A percentile compares a stretch with the other conserved stretches of the same genome.
These are phyloP conservation scores for Tiaroga cobitis DNA, from an alignment of 2,797 vertebrate genomes.

Conservation along the genomic window DNA sequence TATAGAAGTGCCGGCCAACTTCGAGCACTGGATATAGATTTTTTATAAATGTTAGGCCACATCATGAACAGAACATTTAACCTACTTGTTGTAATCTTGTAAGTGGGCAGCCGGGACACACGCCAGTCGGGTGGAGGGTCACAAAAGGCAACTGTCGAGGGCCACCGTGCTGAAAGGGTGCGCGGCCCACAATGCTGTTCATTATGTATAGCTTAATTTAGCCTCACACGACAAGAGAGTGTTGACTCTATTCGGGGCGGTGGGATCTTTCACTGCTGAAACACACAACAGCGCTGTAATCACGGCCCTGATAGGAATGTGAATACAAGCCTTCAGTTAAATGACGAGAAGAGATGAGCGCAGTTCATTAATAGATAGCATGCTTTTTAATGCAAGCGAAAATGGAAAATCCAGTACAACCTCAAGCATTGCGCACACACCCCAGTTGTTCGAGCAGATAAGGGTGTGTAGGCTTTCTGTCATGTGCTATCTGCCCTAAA, in stretches of 20 bases:
- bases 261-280: constrained; percentile 61
- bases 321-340: constrained; percentile 44
- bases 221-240: constrained; percentile 45
- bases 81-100: neutral
- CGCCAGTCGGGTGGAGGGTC: neutral
- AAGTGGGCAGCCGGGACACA: neutral
- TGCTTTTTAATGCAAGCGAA: constrained; percentile 20
- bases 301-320: constrained; percentile 48
- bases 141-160: constrained; percentile 40
- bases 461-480: constrained; percentile 26
- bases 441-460: constrained; percentile 22
- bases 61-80: neutral
- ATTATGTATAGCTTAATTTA: constrained; percentile 50
- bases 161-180: neutral
- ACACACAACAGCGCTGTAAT: constrained; percentile 52
- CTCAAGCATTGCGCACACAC: constrained; percentile 20
- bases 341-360: constrained; percentile 34
- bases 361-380: constrained; percentile 29
- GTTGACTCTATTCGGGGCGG: constrained; percentile 59
- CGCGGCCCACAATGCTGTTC: constrained; percentile 44
- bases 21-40: too few relatives aligned
- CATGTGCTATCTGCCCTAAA: constrained; percentile 1
- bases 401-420: constrained; percentile 20
- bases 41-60: neutral
- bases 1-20: too few relatives aligned